A percentile compares a stretch with the other conserved stretches of the same genome.
phyloP scores from a whole-genome alignment of 1,140 invertebrate species.

The Halyomorpha halys region DNA sequence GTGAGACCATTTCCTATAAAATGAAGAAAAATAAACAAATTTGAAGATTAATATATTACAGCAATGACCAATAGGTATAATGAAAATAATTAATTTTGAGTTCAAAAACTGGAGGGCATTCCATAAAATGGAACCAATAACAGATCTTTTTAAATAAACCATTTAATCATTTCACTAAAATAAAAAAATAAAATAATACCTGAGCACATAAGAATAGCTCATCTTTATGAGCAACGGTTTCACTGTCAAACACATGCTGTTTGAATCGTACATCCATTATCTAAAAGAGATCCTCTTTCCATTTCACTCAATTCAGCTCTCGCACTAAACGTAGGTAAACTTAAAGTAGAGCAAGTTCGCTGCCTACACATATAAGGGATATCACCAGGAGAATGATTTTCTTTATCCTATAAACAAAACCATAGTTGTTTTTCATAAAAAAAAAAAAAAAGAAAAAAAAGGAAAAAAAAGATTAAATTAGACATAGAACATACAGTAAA shows the following conservation, averaged over 20 bases:
- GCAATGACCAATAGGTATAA: too few species aligned
- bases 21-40: too few species aligned
- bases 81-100: too few species aligned
- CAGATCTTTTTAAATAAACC: too few species aligned
- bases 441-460: conserved; percentile 1
- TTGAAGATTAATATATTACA: too few species aligned
- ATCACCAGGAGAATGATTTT: conserved; percentile 61
- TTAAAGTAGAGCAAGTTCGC: conserved; percentile 44
- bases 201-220: not conserved
- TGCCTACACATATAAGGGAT: conserved; percentile 69
- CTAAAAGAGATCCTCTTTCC: conserved; percentile 48
- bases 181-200: too few species aligned
- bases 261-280: conserved; percentile 19
- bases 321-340: conserved; percentile 26
- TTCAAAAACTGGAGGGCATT: too few species aligned
- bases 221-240: conserved; percentile 3
- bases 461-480: conserved; percentile 5
- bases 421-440: not conserved
- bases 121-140: too few species aligned
- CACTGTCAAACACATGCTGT: conserved; percentile 4
- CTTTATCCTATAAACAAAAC: conserved; percentile 46
- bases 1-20: too few species aligned
- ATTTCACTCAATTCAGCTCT: conserved; percentile 45
- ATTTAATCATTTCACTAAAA: too few species aligned
- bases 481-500: too few species aligned